A percentile compares a stretch with the other conserved stretches of the same genome.
Conservation (phyloP, 2,113 vertebrate species). For the Solenodon paradoxus region DNA sequence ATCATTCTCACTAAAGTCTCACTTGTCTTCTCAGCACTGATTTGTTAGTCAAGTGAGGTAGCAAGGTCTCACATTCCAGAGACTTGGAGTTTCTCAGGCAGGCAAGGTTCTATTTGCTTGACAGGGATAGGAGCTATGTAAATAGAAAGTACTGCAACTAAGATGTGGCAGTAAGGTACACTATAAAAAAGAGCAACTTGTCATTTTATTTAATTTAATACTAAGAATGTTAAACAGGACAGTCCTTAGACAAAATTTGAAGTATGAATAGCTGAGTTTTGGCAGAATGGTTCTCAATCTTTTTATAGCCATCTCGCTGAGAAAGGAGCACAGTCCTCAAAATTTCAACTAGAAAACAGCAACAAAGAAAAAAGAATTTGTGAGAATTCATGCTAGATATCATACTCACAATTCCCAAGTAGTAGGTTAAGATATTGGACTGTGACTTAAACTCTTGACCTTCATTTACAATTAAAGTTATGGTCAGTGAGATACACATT, state of each 20-base stretch:
- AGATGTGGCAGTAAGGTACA: background rate
- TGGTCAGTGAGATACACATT: background rate
- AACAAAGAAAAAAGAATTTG: background rate
- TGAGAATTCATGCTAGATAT: background rate
- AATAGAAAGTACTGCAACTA: background rate
- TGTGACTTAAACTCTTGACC: background rate
- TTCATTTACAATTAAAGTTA: conserved; percentile 26
- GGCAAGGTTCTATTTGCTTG: background rate
- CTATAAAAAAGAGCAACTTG: background rate
- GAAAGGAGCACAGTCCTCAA: background rate
- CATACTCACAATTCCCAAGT: background rate
- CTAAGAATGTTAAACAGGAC: background rate
- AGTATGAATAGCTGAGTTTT: background rate
- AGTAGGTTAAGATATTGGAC: background rate
- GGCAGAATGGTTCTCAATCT: background rate
- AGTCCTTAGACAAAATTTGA: background rate
- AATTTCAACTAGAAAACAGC: background rate
- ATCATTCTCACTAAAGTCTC: conserved; percentile 44
- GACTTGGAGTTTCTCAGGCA: background rate
- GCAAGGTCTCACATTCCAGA: background rate
- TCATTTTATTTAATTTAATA: background rate
- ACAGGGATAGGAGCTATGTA: background rate
- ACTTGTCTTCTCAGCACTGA: background rate
- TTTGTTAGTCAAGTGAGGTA: background rate
- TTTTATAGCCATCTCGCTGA: background rate